Conservation (phyloP, 2,888 invertebrate species). For the Amphiduros pacificus region DNA sequence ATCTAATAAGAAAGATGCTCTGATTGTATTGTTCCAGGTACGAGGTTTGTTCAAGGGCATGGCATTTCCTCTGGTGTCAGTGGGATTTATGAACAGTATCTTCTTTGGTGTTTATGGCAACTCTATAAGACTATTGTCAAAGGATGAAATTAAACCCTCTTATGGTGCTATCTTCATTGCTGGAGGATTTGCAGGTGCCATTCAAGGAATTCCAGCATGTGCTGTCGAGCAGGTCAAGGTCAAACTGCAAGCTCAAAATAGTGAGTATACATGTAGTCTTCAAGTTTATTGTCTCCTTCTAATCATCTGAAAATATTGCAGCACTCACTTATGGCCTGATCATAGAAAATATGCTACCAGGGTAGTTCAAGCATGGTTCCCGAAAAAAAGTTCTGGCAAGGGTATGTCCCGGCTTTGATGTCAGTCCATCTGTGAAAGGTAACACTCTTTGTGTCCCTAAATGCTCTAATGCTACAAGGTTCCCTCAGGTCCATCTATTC, state of each 20-base stretch:
- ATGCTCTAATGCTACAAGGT: no score
- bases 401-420: no score
- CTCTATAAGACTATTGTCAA: constrained; percentile 53
- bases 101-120: constrained; percentile 71
- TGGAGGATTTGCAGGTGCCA: constrained; percentile 68
- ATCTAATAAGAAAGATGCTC: background rate
- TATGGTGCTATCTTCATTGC: constrained; percentile 63
- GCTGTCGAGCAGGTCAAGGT: constrained; percentile 74
- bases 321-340: no score
- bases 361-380: no score
- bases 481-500: no score
- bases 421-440: no score
- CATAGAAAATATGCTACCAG: no score
- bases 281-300: no score
- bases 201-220: constrained; percentile 66
- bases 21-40: constrained; percentile 15
- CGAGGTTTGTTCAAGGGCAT: constrained; percentile 62
- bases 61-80: constrained; percentile 69
- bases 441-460: no score
- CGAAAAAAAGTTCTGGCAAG: no score
- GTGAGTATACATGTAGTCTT: no score
- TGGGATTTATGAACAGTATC: constrained; percentile 70
- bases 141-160: background rate
- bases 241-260: constrained; percentile 64
- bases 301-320: no score